phyloP scores from a whole-genome alignment of 2,113 vertebrate genomes.

The Tragelaphus scriptus region DNA sequence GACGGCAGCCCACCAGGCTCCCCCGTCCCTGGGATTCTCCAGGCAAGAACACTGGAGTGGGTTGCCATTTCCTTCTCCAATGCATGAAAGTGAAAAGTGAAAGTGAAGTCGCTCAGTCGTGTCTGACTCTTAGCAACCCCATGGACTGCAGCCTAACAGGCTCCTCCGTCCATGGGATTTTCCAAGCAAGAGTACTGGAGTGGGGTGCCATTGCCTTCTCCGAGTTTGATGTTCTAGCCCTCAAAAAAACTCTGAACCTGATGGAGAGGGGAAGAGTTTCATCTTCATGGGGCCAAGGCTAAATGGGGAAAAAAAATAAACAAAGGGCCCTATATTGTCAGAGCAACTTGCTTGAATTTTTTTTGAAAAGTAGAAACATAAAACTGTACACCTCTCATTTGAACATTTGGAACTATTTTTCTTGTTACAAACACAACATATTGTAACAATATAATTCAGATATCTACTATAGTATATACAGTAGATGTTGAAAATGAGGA shows the following conservation, averaged over 20 bases:
- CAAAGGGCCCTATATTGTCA: not conserved
- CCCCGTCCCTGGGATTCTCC: too few species aligned
- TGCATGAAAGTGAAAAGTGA: too few species aligned
- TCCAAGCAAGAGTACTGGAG: too few species aligned
- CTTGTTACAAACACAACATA: not conserved
- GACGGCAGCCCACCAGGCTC: too few species aligned
- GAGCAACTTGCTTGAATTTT: not conserved
- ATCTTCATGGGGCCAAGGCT: not conserved
- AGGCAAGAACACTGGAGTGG: too few species aligned
- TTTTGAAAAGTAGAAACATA: slow-evolving; percentile 36
- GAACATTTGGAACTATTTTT: not conserved
- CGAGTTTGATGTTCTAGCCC: not conserved
- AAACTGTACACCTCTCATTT: not conserved
- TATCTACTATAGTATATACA: not conserved
- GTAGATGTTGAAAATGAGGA: not conserved
- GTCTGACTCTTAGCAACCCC: too few species aligned
- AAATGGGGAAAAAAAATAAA: not conserved
- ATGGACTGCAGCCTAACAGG: too few species aligned
- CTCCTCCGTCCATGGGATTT: too few species aligned
- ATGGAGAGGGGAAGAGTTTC: not conserved
- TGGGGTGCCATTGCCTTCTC: too few species aligned
- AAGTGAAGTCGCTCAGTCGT: too few species aligned
- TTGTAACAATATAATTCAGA: not conserved
- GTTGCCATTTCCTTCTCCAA: too few species aligned
- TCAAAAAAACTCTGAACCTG: not conserved